A percentile compares a stretch with the other conserved stretches of the same genome.
Conservation (phyloP, 2,113 vertebrate species). For the Proteles cristata region DNA sequence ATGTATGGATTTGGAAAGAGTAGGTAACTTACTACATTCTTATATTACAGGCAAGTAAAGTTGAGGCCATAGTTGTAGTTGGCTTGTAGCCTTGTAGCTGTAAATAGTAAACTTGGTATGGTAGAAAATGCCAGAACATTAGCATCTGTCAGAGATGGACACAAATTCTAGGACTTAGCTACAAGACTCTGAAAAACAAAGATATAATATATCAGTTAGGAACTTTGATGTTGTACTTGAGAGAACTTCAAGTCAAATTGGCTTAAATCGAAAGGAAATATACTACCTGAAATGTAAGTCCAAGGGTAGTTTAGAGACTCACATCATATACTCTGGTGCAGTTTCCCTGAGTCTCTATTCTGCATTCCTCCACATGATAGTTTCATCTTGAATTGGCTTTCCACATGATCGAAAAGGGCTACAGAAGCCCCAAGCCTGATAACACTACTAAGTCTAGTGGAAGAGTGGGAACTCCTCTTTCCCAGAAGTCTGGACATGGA, state of each 20-base stretch:
- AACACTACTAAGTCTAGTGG: not conserved
- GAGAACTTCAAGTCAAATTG: not conserved
- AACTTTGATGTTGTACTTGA: not conserved
- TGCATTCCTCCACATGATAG: not conserved
- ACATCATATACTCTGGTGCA: not conserved
- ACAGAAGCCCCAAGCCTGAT: not conserved
- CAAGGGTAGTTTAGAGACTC: not conserved
- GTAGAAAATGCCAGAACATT: not conserved
- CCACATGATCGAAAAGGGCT: not conserved
- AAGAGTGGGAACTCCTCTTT: not conserved
- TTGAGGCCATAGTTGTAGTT: not conserved
- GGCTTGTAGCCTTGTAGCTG: not conserved
- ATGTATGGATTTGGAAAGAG: not conserved
- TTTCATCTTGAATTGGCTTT: not conserved
- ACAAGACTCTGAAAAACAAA: slow-evolving; percentile 16
- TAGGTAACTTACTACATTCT: not conserved
- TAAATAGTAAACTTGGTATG: not conserved
- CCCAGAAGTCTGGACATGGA: not conserved
- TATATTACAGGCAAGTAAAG: not conserved
- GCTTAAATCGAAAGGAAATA: not conserved
- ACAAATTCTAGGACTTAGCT: not conserved
- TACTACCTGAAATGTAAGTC: not conserved
- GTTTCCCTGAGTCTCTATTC: not conserved
- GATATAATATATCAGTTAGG: not conserved
- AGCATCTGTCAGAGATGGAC: not conserved